A percentile compares a stretch with the other conserved stretches of the same genome.
phyloP scores from a whole-genome alignment of 64 coral and sea anemone species.

The Platygyra sinensis region DNA sequence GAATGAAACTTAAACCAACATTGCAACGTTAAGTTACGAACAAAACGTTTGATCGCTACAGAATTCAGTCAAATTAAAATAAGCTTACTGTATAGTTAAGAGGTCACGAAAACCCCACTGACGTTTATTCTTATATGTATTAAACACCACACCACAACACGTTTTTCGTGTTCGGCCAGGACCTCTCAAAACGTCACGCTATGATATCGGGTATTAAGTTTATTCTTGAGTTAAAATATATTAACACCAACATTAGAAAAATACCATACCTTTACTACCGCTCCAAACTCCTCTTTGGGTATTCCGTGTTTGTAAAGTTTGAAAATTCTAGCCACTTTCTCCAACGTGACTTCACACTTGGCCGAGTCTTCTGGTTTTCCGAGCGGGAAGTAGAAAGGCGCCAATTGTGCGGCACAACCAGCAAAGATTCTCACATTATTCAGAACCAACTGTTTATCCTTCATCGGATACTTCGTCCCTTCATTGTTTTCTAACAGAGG shows the following conservation, averaged over 20 bases:
- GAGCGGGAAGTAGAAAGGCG: constrained; percentile 88
- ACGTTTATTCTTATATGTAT: no score
- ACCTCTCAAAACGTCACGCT: constrained; percentile 2
- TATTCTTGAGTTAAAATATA: not conserved
- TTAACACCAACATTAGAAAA: not conserved
- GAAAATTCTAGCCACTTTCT: constrained; percentile 78
- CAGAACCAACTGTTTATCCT: constrained; percentile 70
- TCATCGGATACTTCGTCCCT: constrained; percentile 73
- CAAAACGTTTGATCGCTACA: no score
- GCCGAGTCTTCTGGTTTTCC: constrained; percentile 64
- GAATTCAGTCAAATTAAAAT: no score
- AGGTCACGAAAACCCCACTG: no score
- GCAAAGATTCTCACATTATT: constrained; percentile 72
- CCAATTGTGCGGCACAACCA: constrained; percentile 79
- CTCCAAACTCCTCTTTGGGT: constrained; percentile 72
- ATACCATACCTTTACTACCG: constrained; percentile 89
- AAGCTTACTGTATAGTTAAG: no score
- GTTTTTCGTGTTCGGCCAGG: not conserved
- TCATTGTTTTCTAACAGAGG: constrained; percentile 84
- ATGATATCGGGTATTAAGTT: not conserved
- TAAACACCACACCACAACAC: no score
- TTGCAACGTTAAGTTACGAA: no score
- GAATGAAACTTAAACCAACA: no score
- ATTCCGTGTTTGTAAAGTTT: constrained; percentile 64
- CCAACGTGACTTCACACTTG: constrained; percentile 20